Evolutionary conservation across 1,140 invertebrate species (phyloP).

Genomic region (Drusus annulatus): DNA sequence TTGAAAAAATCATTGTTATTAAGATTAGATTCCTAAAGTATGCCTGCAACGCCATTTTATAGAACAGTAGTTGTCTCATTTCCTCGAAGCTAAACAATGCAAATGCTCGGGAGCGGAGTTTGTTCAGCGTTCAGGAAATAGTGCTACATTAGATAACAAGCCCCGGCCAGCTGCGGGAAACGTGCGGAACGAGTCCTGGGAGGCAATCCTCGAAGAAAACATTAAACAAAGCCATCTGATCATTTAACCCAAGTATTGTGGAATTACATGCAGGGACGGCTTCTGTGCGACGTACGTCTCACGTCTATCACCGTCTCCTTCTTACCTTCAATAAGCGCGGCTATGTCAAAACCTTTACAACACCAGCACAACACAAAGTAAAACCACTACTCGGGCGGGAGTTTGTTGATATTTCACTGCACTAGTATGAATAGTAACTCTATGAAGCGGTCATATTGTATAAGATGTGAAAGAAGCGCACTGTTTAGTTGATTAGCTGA

Average conservation of each 20-base stretch:
- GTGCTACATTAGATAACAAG: constrained; percentile 24
- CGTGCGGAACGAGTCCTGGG: background rate
- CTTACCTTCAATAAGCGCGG: constrained; percentile 47
- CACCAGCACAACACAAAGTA: constrained; percentile 42
- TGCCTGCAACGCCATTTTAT: background rate
- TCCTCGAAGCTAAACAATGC: constrained; percentile 21
- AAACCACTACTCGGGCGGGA: constrained; percentile 24
- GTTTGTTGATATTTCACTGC: constrained; percentile 43
- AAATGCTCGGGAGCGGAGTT: background rate
- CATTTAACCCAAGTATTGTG: constrained; percentile 40
- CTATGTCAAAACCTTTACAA: constrained; percentile 54
- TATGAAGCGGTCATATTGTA: constrained; percentile 47
- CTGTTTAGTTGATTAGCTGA: background rate
- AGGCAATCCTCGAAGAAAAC: constrained; percentile 36
- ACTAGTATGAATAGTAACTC: constrained; percentile 8
- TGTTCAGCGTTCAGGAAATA: constrained; percentile 1
- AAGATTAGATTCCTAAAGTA: constrained; percentile 2
- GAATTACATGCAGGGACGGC: constrained; percentile 48
- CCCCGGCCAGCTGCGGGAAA: background rate
- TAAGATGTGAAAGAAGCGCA: background rate
- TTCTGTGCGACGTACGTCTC: constrained; percentile 47
- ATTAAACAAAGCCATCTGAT: constrained; percentile 38
- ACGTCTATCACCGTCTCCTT: constrained; percentile 36
- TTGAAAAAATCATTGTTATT: background rate
- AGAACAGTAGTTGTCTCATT: constrained; percentile 38